phyloP scores from a whole-genome alignment of 1,140 invertebrate species.

The Hormaphis cornu region DNA sequence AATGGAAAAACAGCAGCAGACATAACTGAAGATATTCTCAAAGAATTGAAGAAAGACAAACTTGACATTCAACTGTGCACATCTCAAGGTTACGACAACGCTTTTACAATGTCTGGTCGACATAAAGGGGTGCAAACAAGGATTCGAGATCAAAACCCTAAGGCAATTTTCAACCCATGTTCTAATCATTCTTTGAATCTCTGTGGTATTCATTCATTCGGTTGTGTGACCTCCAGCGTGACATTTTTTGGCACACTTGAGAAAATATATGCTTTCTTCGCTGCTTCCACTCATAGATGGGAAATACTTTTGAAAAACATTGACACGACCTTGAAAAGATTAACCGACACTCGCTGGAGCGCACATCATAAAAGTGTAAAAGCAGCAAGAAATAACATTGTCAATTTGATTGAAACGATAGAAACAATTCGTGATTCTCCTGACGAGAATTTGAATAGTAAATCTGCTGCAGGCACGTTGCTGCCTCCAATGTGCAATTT shows the following conservation, averaged over 20 bases:
- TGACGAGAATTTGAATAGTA: no score
- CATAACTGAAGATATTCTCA: not conserved
- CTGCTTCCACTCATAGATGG: not conserved
- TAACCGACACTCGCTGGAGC: not conserved
- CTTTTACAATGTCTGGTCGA: not conserved
- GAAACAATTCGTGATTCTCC: no score
- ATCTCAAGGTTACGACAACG: constrained; percentile 12
- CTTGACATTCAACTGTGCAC: not conserved
- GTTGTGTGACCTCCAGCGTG: no score
- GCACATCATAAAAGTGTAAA: not conserved
- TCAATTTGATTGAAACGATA: no score
- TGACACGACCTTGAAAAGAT: not conserved
- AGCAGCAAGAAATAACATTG: no score
- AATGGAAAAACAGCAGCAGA: not conserved
- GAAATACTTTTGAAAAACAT: not conserved
- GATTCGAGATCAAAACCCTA: not conserved
- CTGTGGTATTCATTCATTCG: not conserved
- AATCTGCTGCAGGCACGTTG: no score
- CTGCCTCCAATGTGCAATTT: no score
- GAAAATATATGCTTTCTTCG: not conserved
- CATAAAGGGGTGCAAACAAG: not conserved
- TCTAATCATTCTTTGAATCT: constrained; percentile 19
- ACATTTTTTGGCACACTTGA: constrained; percentile 1
- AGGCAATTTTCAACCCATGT: constrained; percentile 15
- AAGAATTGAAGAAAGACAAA: not conserved